Conservation (phyloP, 2,113 vertebrate genomes). For the Genyomyrus donnyi region DNA sequence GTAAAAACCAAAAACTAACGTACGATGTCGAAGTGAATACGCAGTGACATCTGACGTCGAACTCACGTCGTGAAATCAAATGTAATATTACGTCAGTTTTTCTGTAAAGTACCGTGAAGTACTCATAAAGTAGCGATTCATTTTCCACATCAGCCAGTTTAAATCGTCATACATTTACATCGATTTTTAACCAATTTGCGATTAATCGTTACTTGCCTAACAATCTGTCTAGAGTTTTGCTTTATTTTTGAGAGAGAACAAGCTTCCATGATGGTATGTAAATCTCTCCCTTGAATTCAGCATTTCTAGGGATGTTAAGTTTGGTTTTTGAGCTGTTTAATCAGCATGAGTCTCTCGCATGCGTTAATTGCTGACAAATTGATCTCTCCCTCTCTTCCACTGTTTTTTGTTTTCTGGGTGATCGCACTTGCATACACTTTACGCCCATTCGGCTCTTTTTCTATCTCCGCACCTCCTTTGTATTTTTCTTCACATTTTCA, state of each 20-base stretch:
- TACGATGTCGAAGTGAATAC: too few relatives aligned
- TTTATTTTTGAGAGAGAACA: neutral
- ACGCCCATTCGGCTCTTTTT: neutral
- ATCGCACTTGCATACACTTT: slow-evolving; percentile 18
- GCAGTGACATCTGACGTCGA: too few relatives aligned
- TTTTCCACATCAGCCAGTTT: too few relatives aligned
- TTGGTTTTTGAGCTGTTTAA: neutral
- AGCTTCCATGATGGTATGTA: neutral
- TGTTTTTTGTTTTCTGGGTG: slow-evolving; percentile 24
- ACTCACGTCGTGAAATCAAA: too few relatives aligned
- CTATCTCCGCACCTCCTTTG: neutral
- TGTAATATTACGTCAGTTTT: too few relatives aligned
- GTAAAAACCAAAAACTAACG: too few relatives aligned
- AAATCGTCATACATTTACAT: too few relatives aligned
- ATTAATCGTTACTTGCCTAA: too few relatives aligned
- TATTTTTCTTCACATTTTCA: slow-evolving; percentile 30
- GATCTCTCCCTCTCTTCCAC: slow-evolving; percentile 40
- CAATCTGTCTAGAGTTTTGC: neutral
- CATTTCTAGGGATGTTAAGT: neutral
- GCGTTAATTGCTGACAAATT: slow-evolving; percentile 40
- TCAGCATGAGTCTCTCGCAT: slow-evolving; percentile 15
- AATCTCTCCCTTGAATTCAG: neutral
- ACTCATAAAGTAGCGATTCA: too few relatives aligned
- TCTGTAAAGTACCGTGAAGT: too few relatives aligned
- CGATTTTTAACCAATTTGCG: too few relatives aligned